These are phyloP conservation scores for Eidolon dupreanum DNA, from an alignment of 2,797 vertebrate species.

Conservation along the genomic window DNA sequence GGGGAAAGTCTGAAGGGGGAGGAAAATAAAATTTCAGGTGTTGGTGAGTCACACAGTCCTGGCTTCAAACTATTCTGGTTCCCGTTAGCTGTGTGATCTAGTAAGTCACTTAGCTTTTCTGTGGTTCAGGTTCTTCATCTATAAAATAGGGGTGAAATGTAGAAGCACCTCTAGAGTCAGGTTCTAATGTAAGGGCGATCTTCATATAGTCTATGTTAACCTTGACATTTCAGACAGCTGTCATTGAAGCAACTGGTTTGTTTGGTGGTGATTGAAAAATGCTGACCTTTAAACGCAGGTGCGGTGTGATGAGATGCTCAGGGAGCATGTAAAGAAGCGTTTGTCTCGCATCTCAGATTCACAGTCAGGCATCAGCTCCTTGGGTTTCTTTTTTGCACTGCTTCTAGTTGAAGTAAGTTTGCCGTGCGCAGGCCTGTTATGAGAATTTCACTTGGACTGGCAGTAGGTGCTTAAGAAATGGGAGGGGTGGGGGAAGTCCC, in stretches of 20 bases:
- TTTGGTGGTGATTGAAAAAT: neutral
- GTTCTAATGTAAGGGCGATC: neutral
- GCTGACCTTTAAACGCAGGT: neutral
- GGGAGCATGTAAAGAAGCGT: neutral
- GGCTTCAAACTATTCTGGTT: neutral
- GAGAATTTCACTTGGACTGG: neutral
- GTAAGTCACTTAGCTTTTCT: constrained; percentile 31
- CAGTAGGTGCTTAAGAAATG: neutral
- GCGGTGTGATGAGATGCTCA: neutral
- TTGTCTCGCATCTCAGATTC: neutral
- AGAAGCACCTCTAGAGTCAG: constrained; percentile 4
- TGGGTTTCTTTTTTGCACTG: neutral
- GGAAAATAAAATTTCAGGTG: neutral
- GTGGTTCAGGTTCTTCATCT: neutral
- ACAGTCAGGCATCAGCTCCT: neutral
- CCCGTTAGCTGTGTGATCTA: constrained; percentile 12
- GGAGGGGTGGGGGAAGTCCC: neutral
- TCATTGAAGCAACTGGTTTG: neutral
- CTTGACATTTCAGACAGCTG: neutral
- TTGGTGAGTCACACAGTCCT: neutral
- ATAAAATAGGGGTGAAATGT: neutral
- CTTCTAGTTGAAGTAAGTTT: constrained; percentile 29
- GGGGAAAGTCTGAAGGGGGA: neutral
- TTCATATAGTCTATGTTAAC: neutral
- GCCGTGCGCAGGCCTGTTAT: neutral